Percentiles rank a stretch among this genome's conserved stretches.
Conservation (phyloP, 2,888 invertebrate species). For the Diarsia brunnea region DNA sequence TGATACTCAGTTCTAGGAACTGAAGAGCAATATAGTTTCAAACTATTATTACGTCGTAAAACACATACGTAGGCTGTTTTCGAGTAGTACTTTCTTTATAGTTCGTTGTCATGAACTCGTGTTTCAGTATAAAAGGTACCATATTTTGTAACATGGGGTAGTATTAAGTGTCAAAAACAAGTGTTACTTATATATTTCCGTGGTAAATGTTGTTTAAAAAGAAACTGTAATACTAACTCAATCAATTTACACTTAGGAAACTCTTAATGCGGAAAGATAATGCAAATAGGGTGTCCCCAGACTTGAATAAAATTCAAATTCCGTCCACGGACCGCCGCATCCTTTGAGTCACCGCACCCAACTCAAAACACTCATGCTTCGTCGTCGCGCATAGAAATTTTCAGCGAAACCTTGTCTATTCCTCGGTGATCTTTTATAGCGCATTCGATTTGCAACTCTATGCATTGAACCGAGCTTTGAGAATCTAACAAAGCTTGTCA, state of each 20-base stretch:
- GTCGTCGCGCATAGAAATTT: slow-evolving; percentile 66
- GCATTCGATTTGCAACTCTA: not conserved
- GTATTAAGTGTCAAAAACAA: not conserved
- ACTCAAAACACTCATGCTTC: slow-evolving; percentile 62
- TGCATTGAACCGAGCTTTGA: not conserved
- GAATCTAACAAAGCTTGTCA: not conserved
- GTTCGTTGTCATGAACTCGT: slow-evolving; percentile 23
- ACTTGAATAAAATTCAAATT: slow-evolving; percentile 64
- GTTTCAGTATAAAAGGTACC: not conserved
- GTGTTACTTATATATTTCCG: not conserved
- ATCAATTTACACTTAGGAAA: slow-evolving; percentile 50
- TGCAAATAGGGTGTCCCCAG: slow-evolving; percentile 59
- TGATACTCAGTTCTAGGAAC: not conserved
- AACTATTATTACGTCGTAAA: slow-evolving; percentile 29
- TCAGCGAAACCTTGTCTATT: slow-evolving; percentile 23
- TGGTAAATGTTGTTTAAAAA: not conserved
- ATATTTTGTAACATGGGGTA: not conserved
- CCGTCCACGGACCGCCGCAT: slow-evolving; percentile 62
- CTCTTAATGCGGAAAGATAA: slow-evolving; percentile 52
- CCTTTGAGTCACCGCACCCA: slow-evolving; percentile 66
- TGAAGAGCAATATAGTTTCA: slow-evolving; percentile 15
- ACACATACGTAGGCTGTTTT: slow-evolving; percentile 23
- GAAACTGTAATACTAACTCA: slow-evolving; percentile 36
- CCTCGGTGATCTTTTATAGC: too few relatives aligned
- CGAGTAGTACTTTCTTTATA: slow-evolving; percentile 15